Evolutionary conservation across 2,113 vertebrate species (phyloP).

Genomic region (Osmerus eperlanus): DNA sequence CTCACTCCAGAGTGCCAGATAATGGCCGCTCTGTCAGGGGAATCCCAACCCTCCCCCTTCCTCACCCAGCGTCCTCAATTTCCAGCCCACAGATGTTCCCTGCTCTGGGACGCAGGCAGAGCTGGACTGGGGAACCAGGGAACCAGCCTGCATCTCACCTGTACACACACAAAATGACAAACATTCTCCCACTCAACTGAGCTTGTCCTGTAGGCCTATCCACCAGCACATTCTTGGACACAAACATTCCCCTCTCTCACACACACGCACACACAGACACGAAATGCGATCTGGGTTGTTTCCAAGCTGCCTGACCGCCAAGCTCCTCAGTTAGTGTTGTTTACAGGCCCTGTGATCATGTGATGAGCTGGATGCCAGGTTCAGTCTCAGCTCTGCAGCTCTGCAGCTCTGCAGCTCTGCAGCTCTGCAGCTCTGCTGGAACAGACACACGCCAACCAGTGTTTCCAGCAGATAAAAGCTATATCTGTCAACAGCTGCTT

Average conservation of each 20-base stretch:
- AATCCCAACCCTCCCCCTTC: conserved; percentile 30
- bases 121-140: background rate
- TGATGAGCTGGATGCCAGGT: conserved; percentile 5
- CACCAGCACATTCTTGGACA: background rate
- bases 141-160: background rate
- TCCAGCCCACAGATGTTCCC: conserved; percentile 31
- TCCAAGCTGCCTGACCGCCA: no score
- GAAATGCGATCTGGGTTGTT: no score
- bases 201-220: background rate
- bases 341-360: no score
- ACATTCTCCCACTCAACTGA: background rate
- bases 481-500: conserved; percentile 20
- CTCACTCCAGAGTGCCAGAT: conserved; percentile 34
- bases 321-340: no score
- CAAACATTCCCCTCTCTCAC: no score
- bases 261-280: no score
- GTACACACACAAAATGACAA: background rate
- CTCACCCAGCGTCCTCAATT: conserved; percentile 48
- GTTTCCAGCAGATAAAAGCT: background rate
- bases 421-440: conserved; percentile 31
- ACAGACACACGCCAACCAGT: conserved; percentile 9
- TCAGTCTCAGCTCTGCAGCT: conserved; percentile 25
- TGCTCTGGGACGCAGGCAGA: background rate
- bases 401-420: conserved; percentile 22
- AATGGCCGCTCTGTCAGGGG: conserved; percentile 48